Conservation (phyloP, 2,888 invertebrate species). For the Archips crataeganus region DNA sequence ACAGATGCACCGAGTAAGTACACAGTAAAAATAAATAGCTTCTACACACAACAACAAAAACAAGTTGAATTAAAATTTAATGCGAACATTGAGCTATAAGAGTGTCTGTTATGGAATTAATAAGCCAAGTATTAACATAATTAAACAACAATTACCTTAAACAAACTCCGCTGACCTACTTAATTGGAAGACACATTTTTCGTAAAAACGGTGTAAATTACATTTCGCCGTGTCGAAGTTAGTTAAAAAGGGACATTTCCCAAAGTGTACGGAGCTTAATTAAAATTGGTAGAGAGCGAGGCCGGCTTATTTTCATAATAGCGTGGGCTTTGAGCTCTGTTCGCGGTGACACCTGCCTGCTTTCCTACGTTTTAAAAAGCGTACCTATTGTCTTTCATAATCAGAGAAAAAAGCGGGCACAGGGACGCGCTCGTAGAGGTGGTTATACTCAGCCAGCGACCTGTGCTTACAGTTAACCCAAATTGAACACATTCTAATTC, state of each 20-base stretch:
- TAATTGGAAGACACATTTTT: conserved; percentile 8
- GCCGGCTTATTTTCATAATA: conserved; percentile 20
- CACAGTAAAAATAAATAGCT: too few relatives aligned
- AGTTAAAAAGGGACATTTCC: conserved; percentile 12
- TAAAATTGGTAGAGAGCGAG: conserved; percentile 12
- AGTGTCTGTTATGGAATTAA: neutral
- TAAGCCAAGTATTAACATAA: conserved; percentile 1
- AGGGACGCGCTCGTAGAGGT: neutral
- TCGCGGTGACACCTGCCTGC: conserved; percentile 10
- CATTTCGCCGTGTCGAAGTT: conserved; percentile 11
- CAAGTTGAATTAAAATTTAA: neutral
- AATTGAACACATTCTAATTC: neutral
- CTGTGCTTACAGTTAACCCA: neutral
- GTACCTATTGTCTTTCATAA: conserved; percentile 4
- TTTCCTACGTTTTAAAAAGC: neutral
- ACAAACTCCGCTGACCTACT: conserved; percentile 11
- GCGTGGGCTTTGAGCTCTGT: conserved; percentile 6
- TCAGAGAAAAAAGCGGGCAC: neutral
- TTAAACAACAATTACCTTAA: conserved; percentile 6
- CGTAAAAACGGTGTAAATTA: conserved; percentile 25
- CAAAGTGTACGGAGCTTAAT: conserved; percentile 18
- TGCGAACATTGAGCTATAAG: neutral
- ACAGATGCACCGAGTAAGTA: too few relatives aligned
- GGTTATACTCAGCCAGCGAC: neutral
- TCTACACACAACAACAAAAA: too few relatives aligned